Base-by-base conservation (phyloP, 2,113 vertebrate species). In the Pholis gunnellus region DNA sequence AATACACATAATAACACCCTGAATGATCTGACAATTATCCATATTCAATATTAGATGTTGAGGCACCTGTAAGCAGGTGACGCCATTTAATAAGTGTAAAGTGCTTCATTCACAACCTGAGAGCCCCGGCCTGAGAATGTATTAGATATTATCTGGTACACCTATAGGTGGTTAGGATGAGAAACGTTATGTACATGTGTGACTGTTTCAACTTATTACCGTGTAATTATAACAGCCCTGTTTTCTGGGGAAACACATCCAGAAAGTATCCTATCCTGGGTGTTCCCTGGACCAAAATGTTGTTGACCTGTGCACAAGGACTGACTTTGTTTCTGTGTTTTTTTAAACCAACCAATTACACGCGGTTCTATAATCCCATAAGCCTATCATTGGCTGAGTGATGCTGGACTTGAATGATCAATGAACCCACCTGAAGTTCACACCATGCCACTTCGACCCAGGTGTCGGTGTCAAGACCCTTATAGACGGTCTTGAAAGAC, bases 391-490 rank as follows among this genome's bases (percentile, higher is more conserved):
- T 57, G 20, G 27, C 1, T 9, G 52, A 25, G 3, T 72, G 22
- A 11, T 59, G 67, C 1, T 44, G 64, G 40, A 42, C 69, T 29
- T 17, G 6, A 10, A 20, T 70, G 65, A 65, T 13, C 2, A 20
- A 7, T 67, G 18, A 74, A 93, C 96, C 96, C 95, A 99, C 98
- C 98, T 99, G 98, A 25, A 99, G 96, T 86, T 99, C 98, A 84
- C 98, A 99, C 98, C 98, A 99, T 0, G 98, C 98, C 25, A 99
- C 98, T 76, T 99, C 98, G 57, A 99, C 98, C 98, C 98, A 99
- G 9, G 98, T 99, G 77, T 99, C 98, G 0, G 97, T 99, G 94
- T 99, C 98, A 77, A 99, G 95, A 6, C 98, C 98, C 86, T 99
- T 99, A 82, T 99, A 99, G 87, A 99, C 98, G 0, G 98, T 99